Base-by-base conservation (phyloP, 2,888 invertebrate species). In the Aphidoletes aphidimyza region DNA sequence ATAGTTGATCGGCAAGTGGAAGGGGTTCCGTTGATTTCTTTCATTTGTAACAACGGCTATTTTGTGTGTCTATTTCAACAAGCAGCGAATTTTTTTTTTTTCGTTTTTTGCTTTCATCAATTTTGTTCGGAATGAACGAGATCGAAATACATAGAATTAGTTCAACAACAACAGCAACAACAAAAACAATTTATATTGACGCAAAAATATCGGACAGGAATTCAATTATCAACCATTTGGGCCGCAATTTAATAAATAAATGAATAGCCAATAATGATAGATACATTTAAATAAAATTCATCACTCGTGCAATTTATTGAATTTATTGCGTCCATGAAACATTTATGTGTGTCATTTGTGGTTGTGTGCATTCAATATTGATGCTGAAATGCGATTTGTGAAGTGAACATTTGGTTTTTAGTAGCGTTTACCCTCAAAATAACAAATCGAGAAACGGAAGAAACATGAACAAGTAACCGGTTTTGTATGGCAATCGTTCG, bases 381-480 rank as follows among this genome's bases (percentile, higher is more conserved):
- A 69, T 69, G 30, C 69, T 69, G 17, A 69, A 69, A 69, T 69
- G 69, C 30, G 69, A 69, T 69, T 30, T 69, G 2, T 3, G 17
- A 17, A 17, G 2, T 47, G 8, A 17, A 17, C 47, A 17, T 19
- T 11, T 47, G 2, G 22, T 54, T 54, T 54, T 22, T 54, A 5
- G 22, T 54, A 30, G 69, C 34, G 69, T 69, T 69, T 69, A 30
- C 69, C 69, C 69, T 69, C 69, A 69, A 69, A 69, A 26, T n/a
- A n/a, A n/a, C n/a, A 69, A 69, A 69, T 69, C 14, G 34, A 69
- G 34, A 69, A 69, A 69, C 69, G 69, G 69, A 69, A 34, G 30
- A 69, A 69, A 69, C 69, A 69, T 69, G 69, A 69, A 30, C 11
- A 69, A 3, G 69, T 69, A 69, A 69, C 69, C 69, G 69, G 69